Evolutionary conservation across 2,113 vertebrate species (phyloP), one percentile per base, ranked within the genome.

Genomic region (Solea senegalensis): DNA sequence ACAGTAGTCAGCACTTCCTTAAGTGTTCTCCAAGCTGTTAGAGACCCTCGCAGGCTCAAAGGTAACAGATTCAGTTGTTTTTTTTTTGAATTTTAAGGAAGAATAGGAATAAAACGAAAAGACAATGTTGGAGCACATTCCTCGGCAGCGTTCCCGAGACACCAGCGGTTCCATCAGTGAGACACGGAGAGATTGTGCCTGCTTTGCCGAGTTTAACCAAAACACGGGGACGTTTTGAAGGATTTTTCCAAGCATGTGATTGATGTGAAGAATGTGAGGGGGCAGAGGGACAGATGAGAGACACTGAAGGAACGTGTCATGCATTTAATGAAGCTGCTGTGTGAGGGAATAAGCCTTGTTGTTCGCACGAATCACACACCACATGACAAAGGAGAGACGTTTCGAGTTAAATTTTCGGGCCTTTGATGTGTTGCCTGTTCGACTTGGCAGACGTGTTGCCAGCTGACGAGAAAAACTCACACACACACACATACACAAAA

Each of bases 1-100:
- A 89, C 82, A 82, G 87, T 68, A 90, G 84, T 88, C 84, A 82
- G 81, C 81, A 65, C 41, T 90, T 83, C 56, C 75, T 77, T 76
- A 88, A 89, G 76, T 73, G 39, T 69, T 88, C 62, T 77, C 74
- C 83, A 90, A 88, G 78, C 76, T 85, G 83, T 49, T 61, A 51
- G 60, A 70, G 70, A 64, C 48, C 7, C 68, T 81, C 9, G 2
- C 56, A 83, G 72, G 12, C 71, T 8, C 43, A 70, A 46, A 55
- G 54, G 79, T 72, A 61, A 80, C 77, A 76, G 58, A 65, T 75
- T 79, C 75, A 72, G 54, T 26, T 64, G 58, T 34, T 34, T 34
- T 34, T 34, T 34, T 34, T 34, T 4, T 34, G 3, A 34, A 4
- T 34, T 2, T 34, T 34, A 34, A 4, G 3, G 12, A 46, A 46